Conservation (phyloP, 1,140 invertebrate species). For the Drosophila repleta region DNA sequence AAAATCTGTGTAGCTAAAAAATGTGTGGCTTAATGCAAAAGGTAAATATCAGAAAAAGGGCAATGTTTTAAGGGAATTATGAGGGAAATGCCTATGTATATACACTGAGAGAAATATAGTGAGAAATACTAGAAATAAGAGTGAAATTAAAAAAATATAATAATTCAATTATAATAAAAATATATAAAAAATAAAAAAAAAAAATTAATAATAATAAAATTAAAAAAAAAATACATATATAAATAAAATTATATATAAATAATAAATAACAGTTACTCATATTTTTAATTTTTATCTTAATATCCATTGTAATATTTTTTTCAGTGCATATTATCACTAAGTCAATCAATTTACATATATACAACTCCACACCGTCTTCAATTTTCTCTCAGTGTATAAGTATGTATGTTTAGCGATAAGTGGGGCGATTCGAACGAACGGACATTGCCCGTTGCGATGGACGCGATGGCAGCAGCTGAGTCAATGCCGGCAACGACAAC, state of each 20-base stretch:
- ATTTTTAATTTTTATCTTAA: too few relatives aligned
- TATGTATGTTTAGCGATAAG: slow-evolving; percentile 9
- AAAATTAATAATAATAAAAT: not conserved
- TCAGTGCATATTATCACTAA: too few relatives aligned
- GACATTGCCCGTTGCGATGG: slow-evolving; percentile 59
- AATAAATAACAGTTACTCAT: too few relatives aligned
- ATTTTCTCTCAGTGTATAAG: slow-evolving; percentile 26
- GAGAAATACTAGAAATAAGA: not conserved
- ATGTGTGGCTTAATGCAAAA: slow-evolving; percentile 50
- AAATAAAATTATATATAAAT: too few relatives aligned
- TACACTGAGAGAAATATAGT: not conserved
- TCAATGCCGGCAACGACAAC: slow-evolving; percentile 26
- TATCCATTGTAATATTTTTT: too few relatives aligned
- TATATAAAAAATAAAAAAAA: not conserved
- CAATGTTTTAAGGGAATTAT: slow-evolving; percentile 42
- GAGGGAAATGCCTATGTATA: slow-evolving; percentile 10
- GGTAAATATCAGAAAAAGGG: slow-evolving; percentile 52
- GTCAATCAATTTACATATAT: too few relatives aligned
- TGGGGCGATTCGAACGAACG: slow-evolving; percentile 36
- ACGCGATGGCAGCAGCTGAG: slow-evolving; percentile 26
- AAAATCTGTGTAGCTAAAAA: slow-evolving; percentile 46
- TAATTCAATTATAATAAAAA: slow-evolving; percentile 10
- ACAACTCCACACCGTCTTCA: too few relatives aligned
- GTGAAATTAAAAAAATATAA: too few relatives aligned
- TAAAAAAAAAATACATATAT: too few relatives aligned